These are phyloP conservation scores for Norana najaformis DNA, from an alignment of 2,888 invertebrate genomes.

Conservation along the genomic window DNA sequence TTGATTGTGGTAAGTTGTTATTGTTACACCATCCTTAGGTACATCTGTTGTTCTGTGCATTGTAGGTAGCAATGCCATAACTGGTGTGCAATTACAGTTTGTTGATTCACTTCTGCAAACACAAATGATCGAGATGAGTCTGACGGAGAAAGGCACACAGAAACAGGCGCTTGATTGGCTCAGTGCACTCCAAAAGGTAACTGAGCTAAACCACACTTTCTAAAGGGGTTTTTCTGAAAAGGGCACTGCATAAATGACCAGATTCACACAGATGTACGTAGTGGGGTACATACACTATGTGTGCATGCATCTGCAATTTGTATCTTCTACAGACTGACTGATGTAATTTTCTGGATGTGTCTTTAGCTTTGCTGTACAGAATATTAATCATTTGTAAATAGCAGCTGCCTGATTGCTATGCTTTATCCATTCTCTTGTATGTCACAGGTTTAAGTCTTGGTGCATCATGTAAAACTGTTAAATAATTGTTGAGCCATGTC, in stretches of 20 bases:
- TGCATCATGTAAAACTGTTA: too few relatives aligned
- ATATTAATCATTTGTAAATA: too few relatives aligned
- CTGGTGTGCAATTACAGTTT: slow-evolving; percentile 9
- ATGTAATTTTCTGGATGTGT: neutral
- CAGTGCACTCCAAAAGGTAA: slow-evolving; percentile 20
- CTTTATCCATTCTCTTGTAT: neutral
- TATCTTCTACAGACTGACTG: neutral
- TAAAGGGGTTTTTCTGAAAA: neutral
- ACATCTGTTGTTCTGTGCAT: neutral
- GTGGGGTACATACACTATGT: too few relatives aligned
- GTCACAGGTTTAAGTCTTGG: neutral
- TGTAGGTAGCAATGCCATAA: neutral
- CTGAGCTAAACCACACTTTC: neutral
- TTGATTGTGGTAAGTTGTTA: too few relatives aligned
- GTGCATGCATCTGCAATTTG: neutral
- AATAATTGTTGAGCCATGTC: neutral
- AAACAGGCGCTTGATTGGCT: neutral
- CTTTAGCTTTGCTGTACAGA: neutral
- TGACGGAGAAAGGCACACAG: neutral
- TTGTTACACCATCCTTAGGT: neutral
- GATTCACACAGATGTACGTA: neutral
- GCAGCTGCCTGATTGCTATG: neutral
- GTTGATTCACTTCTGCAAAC: slow-evolving; percentile 20
- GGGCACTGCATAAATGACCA: neutral
- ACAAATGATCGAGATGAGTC: neutral